Conservation (phyloP, 2,113 vertebrate species). For the Jaculus jaculus region DNA sequence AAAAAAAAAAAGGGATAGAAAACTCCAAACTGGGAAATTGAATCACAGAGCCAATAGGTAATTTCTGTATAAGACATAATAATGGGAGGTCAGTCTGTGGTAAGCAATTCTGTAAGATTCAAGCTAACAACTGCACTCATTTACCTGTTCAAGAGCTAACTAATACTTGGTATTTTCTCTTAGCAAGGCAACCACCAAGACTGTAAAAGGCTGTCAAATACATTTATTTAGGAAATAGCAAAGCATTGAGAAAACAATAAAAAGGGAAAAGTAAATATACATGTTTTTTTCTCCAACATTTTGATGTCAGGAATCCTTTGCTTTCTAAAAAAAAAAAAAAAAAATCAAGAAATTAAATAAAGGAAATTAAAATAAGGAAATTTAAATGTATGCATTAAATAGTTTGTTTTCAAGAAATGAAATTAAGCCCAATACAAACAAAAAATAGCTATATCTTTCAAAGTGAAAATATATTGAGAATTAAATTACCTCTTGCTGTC, state of each 20-base stretch:
- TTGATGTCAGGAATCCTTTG: neutral
- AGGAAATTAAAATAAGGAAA: neutral
- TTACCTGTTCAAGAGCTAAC: neutral
- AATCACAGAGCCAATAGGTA: neutral
- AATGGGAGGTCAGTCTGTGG: neutral
- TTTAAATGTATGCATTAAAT: neutral
- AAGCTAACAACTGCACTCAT: neutral
- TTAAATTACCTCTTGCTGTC: neutral
- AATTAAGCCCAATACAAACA: too few relatives aligned
- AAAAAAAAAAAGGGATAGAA: neutral
- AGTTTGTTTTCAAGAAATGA: neutral
- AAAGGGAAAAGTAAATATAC: neutral
- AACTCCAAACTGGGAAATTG: neutral
- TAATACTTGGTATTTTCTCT: neutral
- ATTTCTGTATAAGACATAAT: neutral
- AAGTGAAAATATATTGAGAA: neutral
- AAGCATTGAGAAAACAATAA: neutral
- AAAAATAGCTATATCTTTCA: neutral
- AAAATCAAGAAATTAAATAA: too few relatives aligned
- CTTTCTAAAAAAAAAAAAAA: neutral
- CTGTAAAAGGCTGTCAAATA: neutral
- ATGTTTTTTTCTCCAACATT: neutral
- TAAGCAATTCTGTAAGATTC: neutral
- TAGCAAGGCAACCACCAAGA: neutral
- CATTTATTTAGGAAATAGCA: neutral